Evolutionary conservation across 2,888 invertebrate genomes (phyloP), one percentile per base, ranked within the genome.

Genomic region (Acronicta aceris): DNA sequence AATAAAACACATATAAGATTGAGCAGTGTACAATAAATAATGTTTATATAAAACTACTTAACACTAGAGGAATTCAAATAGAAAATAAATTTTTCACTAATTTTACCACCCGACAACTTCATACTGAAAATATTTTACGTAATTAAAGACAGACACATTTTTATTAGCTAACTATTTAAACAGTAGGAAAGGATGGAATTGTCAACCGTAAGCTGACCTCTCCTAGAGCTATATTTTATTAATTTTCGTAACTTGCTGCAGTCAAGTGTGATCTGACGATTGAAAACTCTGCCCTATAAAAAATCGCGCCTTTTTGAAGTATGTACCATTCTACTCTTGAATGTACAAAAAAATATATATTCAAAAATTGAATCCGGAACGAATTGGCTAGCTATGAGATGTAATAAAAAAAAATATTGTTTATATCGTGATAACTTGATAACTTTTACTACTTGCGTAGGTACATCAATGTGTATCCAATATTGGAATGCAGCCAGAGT

Each of bases 21-120:
- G 89, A 90, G 89, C 90, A 88, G 80, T 81, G 83, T 83, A 84
- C 75, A 85, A 86, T 84, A 88, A 87, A 87, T 85, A 87, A 81
- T 79, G 79, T 68, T 73, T 59, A 77, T 81, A 85, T 83, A 86
- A 86, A 89, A 86, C 87, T 88, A 90, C 84, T 86, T 88, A 89
- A 83, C 78, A 55, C 76, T 81, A 80, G 50, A 71, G 40, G 65
- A 65, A n/a, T n/a, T n/a, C n/a, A n/a, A 76, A 58, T 65, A 58
- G 69, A 76, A 63, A 53, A 79, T 68, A 73, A 64, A 67, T 56
- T 63, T n/a, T 53, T 66, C 49, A 47, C 65, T 70, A 66, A 73
- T 67, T 65, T 71, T 52, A 47, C 61, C 65, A 55, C 50, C 64
- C 48, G 36, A 13, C 47, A 59, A 45, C 48, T 54, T 53, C 47